Base-by-base conservation (phyloP, 2,888 invertebrate species). In the Euspilapteryx auroguttella region DNA sequence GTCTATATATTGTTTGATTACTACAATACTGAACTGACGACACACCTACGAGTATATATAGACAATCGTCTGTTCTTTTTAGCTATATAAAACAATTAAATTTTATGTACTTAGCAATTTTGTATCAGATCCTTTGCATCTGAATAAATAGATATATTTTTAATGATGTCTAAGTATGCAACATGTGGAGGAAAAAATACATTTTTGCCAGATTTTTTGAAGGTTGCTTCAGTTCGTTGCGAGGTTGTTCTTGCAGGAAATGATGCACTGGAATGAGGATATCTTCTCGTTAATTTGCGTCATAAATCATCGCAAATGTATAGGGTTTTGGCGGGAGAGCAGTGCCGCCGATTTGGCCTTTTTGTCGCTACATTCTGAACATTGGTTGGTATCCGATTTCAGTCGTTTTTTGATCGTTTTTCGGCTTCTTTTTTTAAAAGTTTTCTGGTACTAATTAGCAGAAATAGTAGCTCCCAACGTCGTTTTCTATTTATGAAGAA, bases 251-350 rank as follows among this genome's bases (percentile, higher is more conserved):
- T 69, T 59, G 69, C 75, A 75, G 75, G 75, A 75, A 75, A 73
- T 69, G 73, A 71, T 53, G 62, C 46, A 49, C 47, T 47, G 66
- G 75, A 75, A 75, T 75, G 75, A 71, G 73, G 75, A 73, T 73
- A 68, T 63, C 55, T 66, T 64, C 73, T 69, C 65, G 73, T 73
- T 75, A 75, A 75, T 75, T 73, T 73, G 68, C 61, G 52, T 53
- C 75, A 75, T 75, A 75, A 75, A 75, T 75, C 75, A 75, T 71
- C 69, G 63, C 54, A 55, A 66, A 17, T 8, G 5, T 8, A 6
- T 6, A 6, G 17, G 17, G 8, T 5, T 17, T 17, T 17, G 5
- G 17, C 8, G 17, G 17, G n/a, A n/a, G n/a, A n/a, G n/a, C n/a
- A 42, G 34, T 43, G 45, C 45, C 52, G 49, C 42, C 45, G 54